Evolutionary conservation across 2,113 vertebrate genomes (phyloP), one percentile per base, ranked within the genome.

Genomic region (Amphiprion percula): DNA sequence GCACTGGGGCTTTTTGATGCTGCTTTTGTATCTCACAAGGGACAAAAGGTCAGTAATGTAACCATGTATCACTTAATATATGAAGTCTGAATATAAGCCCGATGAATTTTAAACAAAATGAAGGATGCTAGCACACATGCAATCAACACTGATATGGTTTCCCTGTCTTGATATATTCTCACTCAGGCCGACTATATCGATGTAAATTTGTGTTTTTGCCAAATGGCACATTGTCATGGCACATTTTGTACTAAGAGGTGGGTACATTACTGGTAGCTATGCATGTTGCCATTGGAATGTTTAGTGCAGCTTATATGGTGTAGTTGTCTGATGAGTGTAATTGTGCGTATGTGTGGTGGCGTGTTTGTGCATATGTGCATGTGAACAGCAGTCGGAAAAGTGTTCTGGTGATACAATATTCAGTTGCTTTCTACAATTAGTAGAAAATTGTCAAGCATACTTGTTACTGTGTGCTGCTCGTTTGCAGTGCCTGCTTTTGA

Each of bases 41-140:
- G 92, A 94, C 89, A 85, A 86, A 86, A 88, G 94, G 93, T 95
- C 93, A 94, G 93, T 94, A 91, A 83, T 77, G 80, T 83, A 88
- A 90, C 79, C 62, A 76, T 83, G 69, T 69, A 72, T 85, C 73
- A 85, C 79, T 56, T 88, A 85, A 90, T 71, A 84, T 89, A 92
- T 93, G 93, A 94, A 93, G 92, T 90, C 37, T 66, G 87, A 89
- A 84, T 54, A 82, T 65, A 66, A 81, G 56, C 86, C 86, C 61
- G 26, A 75, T 82, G 63, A 79, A 65, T 82, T 72, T 88, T 82
- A 37, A 68, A 88, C 74, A 64, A 83, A 85, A 90, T 95, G 94
- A 95, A 94, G 93, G 92, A 93, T 90, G 59, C 77, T 69, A 81
- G 71, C 70, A 86, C 64, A 72, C 33, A 75, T 21, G 21, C 21